These are phyloP conservation scores for Aplidium turbinatum DNA, from an alignment of 23 tunicate genomes.

Conservation along the genomic window DNA sequence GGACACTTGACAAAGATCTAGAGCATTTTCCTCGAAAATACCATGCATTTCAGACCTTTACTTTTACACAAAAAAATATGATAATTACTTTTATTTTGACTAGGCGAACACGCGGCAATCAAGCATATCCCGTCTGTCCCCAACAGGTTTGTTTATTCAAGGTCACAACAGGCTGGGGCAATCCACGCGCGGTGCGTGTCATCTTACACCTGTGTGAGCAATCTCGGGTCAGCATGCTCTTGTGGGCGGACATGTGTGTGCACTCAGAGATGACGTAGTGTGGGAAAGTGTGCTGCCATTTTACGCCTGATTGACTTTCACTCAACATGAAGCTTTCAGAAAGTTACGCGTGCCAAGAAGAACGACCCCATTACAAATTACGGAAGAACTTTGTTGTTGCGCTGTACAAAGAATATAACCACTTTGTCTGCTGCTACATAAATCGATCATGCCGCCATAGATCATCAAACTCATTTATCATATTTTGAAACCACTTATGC, in stretches of 20 bases:
- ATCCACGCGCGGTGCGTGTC: slow-evolving; percentile 1
- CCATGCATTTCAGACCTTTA: too few relatives aligned
- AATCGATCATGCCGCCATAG: too few relatives aligned
- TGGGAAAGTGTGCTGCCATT: slow-evolving; percentile 45
- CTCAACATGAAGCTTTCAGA: slow-evolving; percentile 35
- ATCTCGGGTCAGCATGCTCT: too few relatives aligned
- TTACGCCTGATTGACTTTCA: slow-evolving; percentile 35
- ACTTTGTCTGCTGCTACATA: not conserved
- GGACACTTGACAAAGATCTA: too few relatives aligned
- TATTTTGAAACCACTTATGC: too few relatives aligned
- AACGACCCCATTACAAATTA: not conserved
- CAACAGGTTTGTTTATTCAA: not conserved
- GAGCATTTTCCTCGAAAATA: too few relatives aligned
- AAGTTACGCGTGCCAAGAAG: slow-evolving; percentile 31
- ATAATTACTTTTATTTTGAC: too few relatives aligned
- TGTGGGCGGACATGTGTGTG: slow-evolving; percentile 23
- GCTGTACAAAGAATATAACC: not conserved
- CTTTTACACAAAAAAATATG: too few relatives aligned
- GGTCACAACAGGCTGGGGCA: not conserved
- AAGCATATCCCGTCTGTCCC: too few relatives aligned
- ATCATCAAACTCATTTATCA: too few relatives aligned
- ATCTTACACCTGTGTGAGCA: not conserved
- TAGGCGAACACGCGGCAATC: too few relatives aligned
- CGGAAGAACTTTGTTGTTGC: not conserved
- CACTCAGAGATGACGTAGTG: slow-evolving; percentile 44